Base-by-base conservation (phyloP, 2,113 vertebrate species). In the Gobius niger region DNA sequence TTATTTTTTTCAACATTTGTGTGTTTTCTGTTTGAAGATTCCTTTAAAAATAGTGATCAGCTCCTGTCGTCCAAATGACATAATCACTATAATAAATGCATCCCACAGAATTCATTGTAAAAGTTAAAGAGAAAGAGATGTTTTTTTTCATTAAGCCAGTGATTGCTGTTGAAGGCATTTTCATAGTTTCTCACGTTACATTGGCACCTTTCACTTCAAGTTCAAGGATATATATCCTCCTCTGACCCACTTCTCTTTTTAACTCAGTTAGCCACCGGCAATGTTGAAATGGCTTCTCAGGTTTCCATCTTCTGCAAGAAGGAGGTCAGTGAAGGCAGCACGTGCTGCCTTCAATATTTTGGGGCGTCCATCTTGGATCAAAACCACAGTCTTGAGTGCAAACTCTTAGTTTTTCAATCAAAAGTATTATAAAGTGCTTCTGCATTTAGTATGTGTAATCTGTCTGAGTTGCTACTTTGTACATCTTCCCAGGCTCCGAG, bases 341-440 rank as follows among this genome's bases (percentile, higher is more conserved):
- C 4, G 2, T 57, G 65, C 62, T 53, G 67, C 53, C 51, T 44
- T 6, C 4, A 52, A 9, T 19, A 9, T 46, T 46, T 46, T 46
- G 24, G 44, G 44, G 10, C 10, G 6, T 46, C 44, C 44, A 11
- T 46, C 44, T 9, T 46, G 44, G 44, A 46, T 46, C 44, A 46
- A 9, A 24, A 52, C 18, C 7, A 0, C 13, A 52, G 42, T 1
- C 24, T 42, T 56, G 5, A 18, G 12, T 50, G 40, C 46, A 61
- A 40, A 41, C 13, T 59, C 34, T 7, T 6, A 4, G 14, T 60
- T 15, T 44, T 54, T 54, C 51, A 51, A 51, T 51, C 7, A n/a
- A 51, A 7, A 16, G 47, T 63, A 9, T 53, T 70, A 60, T 83
- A 85, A 90, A 84, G 88, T 87, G 83, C 83, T 51, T 80, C 65